phyloP scores from a whole-genome alignment of 2,888 invertebrate species.

The Saturnia pavonia region DNA sequence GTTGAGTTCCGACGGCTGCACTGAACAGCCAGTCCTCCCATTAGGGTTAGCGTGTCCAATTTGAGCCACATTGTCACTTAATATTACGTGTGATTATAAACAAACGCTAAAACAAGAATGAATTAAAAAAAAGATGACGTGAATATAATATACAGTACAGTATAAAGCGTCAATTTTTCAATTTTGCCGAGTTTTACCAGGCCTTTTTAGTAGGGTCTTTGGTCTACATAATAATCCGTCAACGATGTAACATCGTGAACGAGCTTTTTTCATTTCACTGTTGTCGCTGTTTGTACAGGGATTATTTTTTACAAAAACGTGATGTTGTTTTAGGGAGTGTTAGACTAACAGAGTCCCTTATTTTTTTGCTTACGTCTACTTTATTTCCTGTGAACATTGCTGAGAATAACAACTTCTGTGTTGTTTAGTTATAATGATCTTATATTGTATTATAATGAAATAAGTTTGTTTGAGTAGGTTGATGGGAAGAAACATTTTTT shows the following conservation, averaged over 20 bases:
- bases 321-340: conserved; percentile 42
- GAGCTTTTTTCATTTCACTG: not conserved
- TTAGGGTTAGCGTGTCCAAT: too few species aligned
- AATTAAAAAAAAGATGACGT: too few species aligned
- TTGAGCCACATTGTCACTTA: too few species aligned
- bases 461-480: not conserved
- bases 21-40: too few species aligned
- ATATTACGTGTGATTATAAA: too few species aligned
- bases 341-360: conserved; percentile 30
- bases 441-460: not conserved
- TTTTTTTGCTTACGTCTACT: conserved; percentile 23
- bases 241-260: not conserved
- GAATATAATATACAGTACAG: not conserved
- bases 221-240: not conserved
- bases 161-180: not conserved
- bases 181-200: not conserved
- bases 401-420: not conserved
- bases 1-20: too few species aligned
- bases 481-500: not conserved
- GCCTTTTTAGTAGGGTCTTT: not conserved
- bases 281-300: conserved; percentile 6
- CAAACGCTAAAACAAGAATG: too few species aligned
- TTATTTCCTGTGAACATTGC: not conserved
- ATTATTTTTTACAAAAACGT: conserved; percentile 23
- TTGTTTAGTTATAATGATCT: not conserved